phyloP scores from a whole-genome alignment of 2,888 invertebrate species.

The Rapana venosa region DNA sequence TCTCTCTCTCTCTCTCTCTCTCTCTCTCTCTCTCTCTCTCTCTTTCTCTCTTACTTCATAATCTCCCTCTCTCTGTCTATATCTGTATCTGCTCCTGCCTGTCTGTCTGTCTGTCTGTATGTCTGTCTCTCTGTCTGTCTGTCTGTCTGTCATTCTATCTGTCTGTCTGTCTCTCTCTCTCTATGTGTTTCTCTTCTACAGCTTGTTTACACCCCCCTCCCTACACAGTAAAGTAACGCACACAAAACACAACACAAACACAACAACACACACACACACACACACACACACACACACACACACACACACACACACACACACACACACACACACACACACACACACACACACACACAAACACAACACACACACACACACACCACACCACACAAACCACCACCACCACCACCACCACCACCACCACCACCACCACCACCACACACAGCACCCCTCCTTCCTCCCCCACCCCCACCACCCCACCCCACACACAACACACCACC shows the following conservation, averaged over 20 bases:
- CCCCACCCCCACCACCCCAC: too few relatives aligned
- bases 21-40: neutral
- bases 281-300: slow-evolving; percentile 18
- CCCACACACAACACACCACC: neutral
- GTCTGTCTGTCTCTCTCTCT: too few relatives aligned
- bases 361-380: neutral
- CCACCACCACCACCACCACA: too few relatives aligned
- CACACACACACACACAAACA: neutral
- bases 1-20: neutral
- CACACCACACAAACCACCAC: neutral
- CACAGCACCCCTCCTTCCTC: too few relatives aligned
- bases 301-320: slow-evolving; percentile 15
- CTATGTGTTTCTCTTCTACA: too few relatives aligned
- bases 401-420: too few relatives aligned
- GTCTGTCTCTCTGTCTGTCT: too few relatives aligned
- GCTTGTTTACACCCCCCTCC: too few relatives aligned
- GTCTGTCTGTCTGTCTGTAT: too few relatives aligned
- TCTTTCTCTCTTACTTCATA: neutral
- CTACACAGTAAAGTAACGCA: neutral
- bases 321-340: slow-evolving; percentile 9
- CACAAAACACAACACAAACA: neutral
- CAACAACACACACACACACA: neutral
- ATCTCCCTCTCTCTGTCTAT: too few relatives aligned
- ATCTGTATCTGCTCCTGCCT: too few relatives aligned
- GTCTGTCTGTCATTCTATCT: too few relatives aligned